Conservation (phyloP, 2,888 invertebrate genomes). For the Drosophila suboccidentalis region DNA sequence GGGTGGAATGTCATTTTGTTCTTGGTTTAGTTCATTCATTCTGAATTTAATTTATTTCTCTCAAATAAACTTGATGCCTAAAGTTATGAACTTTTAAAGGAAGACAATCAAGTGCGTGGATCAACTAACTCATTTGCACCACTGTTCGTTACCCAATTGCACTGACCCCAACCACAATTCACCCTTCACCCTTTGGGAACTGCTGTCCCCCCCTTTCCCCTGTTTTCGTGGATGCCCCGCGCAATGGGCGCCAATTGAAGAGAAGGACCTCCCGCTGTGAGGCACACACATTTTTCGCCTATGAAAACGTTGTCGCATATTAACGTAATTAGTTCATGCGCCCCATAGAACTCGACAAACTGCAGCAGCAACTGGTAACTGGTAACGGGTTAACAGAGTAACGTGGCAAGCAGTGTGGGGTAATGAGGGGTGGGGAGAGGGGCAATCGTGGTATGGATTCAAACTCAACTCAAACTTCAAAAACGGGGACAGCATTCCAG, state of each 20-base stretch:
- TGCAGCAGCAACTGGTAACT: conserved; percentile 25
- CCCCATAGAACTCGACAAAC: conserved; percentile 67
- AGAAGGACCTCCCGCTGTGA: conserved; percentile 53
- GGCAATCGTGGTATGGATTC: conserved; percentile 6
- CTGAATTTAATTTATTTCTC: too few species aligned
- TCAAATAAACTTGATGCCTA: too few species aligned
- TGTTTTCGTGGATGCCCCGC: conserved; percentile 10
- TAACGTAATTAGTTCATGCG: conserved; percentile 79
- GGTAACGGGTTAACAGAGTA: conserved; percentile 4
- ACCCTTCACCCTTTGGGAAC: neutral
- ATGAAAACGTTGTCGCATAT: conserved; percentile 78
- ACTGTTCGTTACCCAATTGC: conserved; percentile 7
- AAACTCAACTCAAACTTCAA: conserved; percentile 23
- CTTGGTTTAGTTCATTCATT: too few species aligned
- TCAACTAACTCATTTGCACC: conserved; percentile 2
- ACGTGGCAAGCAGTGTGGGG: neutral
- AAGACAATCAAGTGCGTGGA: neutral
- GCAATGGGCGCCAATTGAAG: neutral
- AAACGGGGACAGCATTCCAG: conserved; percentile 16
- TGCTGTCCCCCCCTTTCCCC: too few species aligned
- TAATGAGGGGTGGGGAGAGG: neutral
- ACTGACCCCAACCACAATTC: conserved; percentile 4
- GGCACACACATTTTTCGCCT: conserved; percentile 73
- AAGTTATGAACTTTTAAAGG: too few species aligned
- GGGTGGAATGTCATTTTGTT: too few species aligned